These are phyloP conservation scores for Lithosia quadra DNA, from an alignment of 2,888 invertebrate species.

Conservation along the genomic window DNA sequence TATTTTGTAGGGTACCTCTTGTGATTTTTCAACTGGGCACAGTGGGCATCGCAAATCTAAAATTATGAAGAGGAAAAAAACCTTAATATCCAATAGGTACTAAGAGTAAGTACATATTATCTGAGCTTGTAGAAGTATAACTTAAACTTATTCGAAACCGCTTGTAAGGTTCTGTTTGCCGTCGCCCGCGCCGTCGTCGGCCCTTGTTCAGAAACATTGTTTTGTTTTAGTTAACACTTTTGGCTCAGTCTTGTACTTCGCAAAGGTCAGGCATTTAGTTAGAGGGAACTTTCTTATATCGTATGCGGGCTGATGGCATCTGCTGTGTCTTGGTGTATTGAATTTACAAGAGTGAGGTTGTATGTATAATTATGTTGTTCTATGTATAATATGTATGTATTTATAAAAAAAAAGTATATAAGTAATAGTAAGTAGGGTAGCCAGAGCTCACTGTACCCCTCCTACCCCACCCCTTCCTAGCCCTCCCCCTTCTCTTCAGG, in stretches of 20 bases:
- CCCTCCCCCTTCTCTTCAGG: no score
- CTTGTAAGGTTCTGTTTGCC: conserved; percentile 14
- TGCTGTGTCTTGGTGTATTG: not conserved
- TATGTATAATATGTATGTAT: no score
- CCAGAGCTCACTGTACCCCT: no score
- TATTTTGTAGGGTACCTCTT: no score
- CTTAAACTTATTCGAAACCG: conserved; percentile 15
- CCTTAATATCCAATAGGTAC: not conserved
- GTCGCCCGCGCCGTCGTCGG: conserved; percentile 8
- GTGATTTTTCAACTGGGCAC: no score
- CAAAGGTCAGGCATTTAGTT: not conserved
- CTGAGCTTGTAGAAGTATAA: not conserved
- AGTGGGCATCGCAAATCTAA: no score
- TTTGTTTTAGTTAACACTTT: conserved; percentile 51
- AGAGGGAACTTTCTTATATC: not conserved
- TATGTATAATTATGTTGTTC: not conserved
- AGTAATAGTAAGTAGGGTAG: no score
- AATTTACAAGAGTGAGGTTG: not conserved
- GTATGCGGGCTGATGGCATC: not conserved
- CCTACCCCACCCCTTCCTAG: no score
- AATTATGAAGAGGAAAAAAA: not conserved
- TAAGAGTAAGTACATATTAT: not conserved
- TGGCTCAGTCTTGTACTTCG: conserved; percentile 26
- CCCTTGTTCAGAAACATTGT: conserved; percentile 32
- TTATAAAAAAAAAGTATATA: no score